phyloP scores from a whole-genome alignment of 2,888 invertebrate genomes.

The Aethes cnicana region DNA sequence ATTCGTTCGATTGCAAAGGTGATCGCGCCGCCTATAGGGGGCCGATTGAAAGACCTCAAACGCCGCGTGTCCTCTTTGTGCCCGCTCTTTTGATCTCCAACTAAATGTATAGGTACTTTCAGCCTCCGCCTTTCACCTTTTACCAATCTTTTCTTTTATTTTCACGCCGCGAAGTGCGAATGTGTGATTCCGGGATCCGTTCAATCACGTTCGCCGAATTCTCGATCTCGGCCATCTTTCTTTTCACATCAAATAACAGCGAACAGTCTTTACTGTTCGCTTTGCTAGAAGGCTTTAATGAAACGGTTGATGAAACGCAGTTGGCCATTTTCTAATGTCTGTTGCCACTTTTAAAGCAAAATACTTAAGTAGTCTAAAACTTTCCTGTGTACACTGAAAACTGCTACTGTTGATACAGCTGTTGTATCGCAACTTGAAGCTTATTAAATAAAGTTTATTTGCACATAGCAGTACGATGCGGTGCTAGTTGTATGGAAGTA shows the following conservation, averaged over 20 bases:
- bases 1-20: slow-evolving; percentile 3
- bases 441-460: slow-evolving; percentile 2
- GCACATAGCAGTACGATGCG: too few species aligned
- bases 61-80: slow-evolving; percentile 53
- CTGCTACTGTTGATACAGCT: slow-evolving; percentile 2
- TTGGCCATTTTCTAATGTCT: too few species aligned
- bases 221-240: slow-evolving; percentile 5
- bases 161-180: slow-evolving; percentile 34
- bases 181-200: slow-evolving; percentile 28
- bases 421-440: slow-evolving; percentile 5
- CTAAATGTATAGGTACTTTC: slow-evolving; percentile 50
- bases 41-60: slow-evolving; percentile 36
- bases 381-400: background rate
- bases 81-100: slow-evolving; percentile 54
- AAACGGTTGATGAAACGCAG: too few species aligned
- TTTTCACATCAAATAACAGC: slow-evolving; percentile 1
- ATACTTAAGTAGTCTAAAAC: background rate
- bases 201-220: slow-evolving; percentile 21
- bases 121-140: slow-evolving; percentile 54
- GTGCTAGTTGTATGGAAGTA: too few species aligned
- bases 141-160: slow-evolving; percentile 52
- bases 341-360: too few species aligned
- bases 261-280: background rate
- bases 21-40: slow-evolving; percentile 32
- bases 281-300: too few species aligned